Conservation (phyloP, 1,140 invertebrate genomes). For the Cyphomyrmex costatus region DNA sequence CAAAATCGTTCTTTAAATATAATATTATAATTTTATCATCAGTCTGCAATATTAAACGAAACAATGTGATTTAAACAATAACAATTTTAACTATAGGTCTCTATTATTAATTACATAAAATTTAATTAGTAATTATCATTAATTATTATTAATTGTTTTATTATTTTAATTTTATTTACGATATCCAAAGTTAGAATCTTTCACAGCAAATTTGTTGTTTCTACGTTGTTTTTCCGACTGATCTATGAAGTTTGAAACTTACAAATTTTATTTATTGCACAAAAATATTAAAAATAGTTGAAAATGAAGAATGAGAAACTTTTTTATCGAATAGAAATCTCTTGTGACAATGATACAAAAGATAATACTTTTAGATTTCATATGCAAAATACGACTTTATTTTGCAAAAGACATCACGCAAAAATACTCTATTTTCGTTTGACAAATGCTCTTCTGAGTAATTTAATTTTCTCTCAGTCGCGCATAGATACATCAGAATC, state of each 20-base stretch:
- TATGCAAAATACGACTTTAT: not conserved
- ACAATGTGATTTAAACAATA: too few relatives aligned
- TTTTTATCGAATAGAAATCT: not conserved
- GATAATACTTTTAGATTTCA: not conserved
- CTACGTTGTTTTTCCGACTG: not conserved
- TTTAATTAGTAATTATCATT: too few relatives aligned
- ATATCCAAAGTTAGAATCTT: not conserved
- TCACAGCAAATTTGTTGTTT: not conserved
- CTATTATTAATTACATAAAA: too few relatives aligned
- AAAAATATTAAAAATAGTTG: not conserved
- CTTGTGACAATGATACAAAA: not conserved
- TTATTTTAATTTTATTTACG: not conserved
- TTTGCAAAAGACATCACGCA: not conserved
- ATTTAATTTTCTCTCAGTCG: slow-evolving; percentile 26
- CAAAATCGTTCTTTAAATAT: too few relatives aligned
- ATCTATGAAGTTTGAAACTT: not conserved
- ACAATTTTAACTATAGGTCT: too few relatives aligned
- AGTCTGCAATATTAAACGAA: too few relatives aligned
- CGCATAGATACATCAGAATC: slow-evolving; percentile 22
- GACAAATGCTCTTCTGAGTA: not conserved
- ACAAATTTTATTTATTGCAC: not conserved
- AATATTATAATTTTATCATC: too few relatives aligned
- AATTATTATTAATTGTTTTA: not conserved
- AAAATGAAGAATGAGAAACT: not conserved
- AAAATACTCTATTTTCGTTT: not conserved